Conservation (phyloP, 2,797 vertebrate genomes). For the Girardinus metallicus region DNA sequence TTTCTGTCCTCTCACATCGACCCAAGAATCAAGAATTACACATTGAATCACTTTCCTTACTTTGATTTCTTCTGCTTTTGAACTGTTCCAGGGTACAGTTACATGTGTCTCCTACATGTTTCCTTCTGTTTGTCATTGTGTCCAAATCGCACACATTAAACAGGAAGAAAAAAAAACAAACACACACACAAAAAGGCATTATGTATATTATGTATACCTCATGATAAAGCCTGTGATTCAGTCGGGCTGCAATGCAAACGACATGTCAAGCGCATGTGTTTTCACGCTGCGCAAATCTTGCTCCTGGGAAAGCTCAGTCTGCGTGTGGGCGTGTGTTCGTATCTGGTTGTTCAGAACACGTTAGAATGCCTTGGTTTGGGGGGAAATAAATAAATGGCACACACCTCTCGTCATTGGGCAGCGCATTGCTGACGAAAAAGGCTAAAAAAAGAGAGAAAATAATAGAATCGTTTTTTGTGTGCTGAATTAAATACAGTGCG, state of each 20-base stretch:
- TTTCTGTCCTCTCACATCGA: background rate
- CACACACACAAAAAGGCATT: conserved; percentile 28
- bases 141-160: conserved; percentile 37
- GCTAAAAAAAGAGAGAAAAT: background rate
- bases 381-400: conserved; percentile 6
- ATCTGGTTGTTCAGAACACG: conserved; percentile 26
- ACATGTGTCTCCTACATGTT: conserved; percentile 11
- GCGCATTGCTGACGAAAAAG: background rate
- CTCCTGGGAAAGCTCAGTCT: conserved; percentile 39
- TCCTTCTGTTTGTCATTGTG: conserved; percentile 22
- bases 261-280: conserved; percentile 52
- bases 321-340: conserved; percentile 42
- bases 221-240: conserved; percentile 50
- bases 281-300: conserved; percentile 39
- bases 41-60: conserved; percentile 12
- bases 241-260: conserved; percentile 50
- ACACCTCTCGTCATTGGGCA: conserved; percentile 1
- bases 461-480: conserved; percentile 5
- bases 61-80: conserved; percentile 30
- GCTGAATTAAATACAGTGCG: conserved; percentile 7
- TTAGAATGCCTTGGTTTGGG: conserved; percentile 38
- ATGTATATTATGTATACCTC: conserved; percentile 47
- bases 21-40: conserved; percentile 19
- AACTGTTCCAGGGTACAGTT: background rate
- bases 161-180: background rate